Conservation (phyloP, 1,140 invertebrate genomes). For the Cryptotermes secundus region DNA sequence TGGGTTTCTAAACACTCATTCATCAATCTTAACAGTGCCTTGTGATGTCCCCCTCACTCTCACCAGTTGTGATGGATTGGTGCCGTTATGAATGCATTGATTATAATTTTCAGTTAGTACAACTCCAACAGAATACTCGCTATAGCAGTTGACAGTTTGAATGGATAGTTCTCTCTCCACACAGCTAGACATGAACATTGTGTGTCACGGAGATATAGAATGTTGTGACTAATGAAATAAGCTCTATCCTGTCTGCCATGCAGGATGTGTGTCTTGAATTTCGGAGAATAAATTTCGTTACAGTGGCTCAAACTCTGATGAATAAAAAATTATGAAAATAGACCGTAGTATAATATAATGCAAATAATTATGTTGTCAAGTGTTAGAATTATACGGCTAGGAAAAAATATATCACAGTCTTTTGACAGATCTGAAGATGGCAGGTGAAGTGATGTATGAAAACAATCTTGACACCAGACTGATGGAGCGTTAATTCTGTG, state of each 20-base stretch:
- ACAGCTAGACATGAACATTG: conserved; percentile 23
- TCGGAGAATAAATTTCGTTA: background rate
- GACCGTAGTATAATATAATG: background rate
- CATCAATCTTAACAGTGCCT: conserved; percentile 10
- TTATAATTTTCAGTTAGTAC: conserved; percentile 17
- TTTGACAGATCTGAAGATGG: background rate
- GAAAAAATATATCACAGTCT: background rate
- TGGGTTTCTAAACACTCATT: conserved; percentile 2
- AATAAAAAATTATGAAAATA: background rate
- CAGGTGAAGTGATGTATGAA: background rate
- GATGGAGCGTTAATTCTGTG: no score
- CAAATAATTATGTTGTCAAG: background rate
- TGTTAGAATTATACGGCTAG: background rate
- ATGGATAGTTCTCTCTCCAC: conserved; percentile 22
- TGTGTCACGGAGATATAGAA: conserved; percentile 18
- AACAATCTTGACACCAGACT: no score
- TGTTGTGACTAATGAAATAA: conserved; percentile 25
- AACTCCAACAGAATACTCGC: background rate
- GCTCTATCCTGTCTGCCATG: background rate
- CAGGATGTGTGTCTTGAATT: conserved; percentile 6
- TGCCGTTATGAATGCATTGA: conserved; percentile 26
- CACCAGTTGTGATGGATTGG: conserved; percentile 24
- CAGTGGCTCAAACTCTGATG: background rate
- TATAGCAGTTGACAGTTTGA: conserved; percentile 26
- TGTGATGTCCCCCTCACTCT: background rate